These are phyloP conservation scores for Embidobia sp. DNA, from an alignment of 2,888 invertebrate species.

Conservation along the genomic window DNA sequence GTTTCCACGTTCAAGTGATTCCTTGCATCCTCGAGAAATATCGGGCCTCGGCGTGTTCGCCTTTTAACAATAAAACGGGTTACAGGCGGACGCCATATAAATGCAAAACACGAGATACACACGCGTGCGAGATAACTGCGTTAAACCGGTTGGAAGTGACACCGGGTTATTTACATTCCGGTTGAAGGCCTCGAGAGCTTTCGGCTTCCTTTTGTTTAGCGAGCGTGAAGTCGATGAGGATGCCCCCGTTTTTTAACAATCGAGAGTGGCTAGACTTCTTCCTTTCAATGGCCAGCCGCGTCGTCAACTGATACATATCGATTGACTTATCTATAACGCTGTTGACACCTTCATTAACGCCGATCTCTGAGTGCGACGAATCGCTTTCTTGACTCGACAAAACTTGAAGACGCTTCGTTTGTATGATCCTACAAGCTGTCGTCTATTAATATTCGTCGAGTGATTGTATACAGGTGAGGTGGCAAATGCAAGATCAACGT, in stretches of 20 bases:
- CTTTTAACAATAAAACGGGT: constrained; percentile 52
- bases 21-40: constrained; percentile 20
- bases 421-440: neutral
- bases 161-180: constrained; percentile 67
- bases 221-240: constrained; percentile 50
- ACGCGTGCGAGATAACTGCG: constrained; percentile 58
- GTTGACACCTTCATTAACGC: constrained; percentile 50
- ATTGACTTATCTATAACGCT: constrained; percentile 39
- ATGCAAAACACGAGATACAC: constrained; percentile 47
- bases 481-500: no score
- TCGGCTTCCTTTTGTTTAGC: constrained; percentile 54
- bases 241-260: constrained; percentile 50
- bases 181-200: constrained; percentile 45
- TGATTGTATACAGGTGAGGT: constrained; percentile 18
- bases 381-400: constrained; percentile 49
- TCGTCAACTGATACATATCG: constrained; percentile 48
- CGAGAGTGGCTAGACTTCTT: constrained; percentile 42
- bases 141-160: constrained; percentile 70
- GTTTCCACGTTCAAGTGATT: constrained; percentile 41
- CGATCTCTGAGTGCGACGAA: constrained; percentile 16
- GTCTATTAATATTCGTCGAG: constrained; percentile 15
- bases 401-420: constrained; percentile 12
- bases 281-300: constrained; percentile 31
- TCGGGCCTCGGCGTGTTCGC: constrained; percentile 21
- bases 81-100: constrained; percentile 31